A percentile compares a stretch with the other conserved stretches of the same genome.
Conservation (phyloP, 2,113 vertebrate species). For the Peromyscus leucopus region DNA sequence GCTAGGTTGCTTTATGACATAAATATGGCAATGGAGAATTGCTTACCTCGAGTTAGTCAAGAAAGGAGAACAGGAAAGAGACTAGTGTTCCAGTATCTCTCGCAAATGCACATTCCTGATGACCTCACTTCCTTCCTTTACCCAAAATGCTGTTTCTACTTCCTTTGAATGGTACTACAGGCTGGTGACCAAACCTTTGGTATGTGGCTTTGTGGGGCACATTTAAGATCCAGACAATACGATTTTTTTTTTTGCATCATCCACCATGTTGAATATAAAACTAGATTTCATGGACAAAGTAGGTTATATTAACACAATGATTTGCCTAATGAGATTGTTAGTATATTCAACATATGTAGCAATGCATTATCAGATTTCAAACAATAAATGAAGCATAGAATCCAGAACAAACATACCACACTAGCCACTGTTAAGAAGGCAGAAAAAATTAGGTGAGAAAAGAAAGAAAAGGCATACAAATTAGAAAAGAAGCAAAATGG, state of each 20-base stretch:
- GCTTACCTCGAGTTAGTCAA: neutral
- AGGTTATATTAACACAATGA: neutral
- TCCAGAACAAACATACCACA: neutral
- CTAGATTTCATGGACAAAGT: neutral
- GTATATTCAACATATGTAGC: neutral
- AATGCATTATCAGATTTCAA: neutral
- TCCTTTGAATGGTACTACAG: neutral
- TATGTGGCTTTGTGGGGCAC: neutral
- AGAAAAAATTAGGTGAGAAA: neutral
- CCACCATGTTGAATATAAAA: conserved; percentile 2
- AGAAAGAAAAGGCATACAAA: neutral
- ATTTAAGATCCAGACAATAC: neutral
- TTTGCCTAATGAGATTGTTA: neutral
- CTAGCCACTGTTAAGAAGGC: neutral
- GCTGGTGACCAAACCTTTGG: neutral
- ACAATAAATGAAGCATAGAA: neutral
- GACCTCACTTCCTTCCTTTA: neutral
- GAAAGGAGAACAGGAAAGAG: neutral
- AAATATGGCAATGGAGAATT: neutral
- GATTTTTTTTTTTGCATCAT: neutral
- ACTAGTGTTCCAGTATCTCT: too few species aligned
- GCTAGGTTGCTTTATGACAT: neutral
- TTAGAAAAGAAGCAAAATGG: neutral
- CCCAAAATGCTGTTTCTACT: neutral
- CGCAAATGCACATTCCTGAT: neutral